Percentiles rank a stretch among this genome's conserved stretches.
Evolutionary conservation across 2,113 vertebrate species (phyloP).

Genomic region (Chiloscyllium plagiosum): DNA sequence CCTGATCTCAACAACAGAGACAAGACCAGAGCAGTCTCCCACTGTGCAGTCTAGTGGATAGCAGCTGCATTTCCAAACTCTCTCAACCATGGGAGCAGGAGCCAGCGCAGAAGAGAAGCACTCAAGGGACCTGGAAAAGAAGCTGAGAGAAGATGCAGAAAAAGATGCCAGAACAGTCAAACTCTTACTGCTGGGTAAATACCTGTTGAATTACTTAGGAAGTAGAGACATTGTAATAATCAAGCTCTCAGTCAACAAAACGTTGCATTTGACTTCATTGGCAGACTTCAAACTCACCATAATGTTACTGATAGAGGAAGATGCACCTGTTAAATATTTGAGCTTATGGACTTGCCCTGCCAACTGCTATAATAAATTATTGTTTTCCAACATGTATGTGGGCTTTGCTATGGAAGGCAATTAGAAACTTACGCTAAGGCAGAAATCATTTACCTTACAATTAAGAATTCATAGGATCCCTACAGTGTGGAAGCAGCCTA

Average conservation of each 20-base stretch:
- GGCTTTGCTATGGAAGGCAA: not conserved
- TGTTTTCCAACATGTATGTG: not conserved
- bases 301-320: not conserved
- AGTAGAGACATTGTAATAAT: not conserved
- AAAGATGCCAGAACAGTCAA: slow-evolving; percentile 93
- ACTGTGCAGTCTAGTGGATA: not conserved
- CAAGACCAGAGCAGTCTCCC: not conserved
- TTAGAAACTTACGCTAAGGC: not conserved
- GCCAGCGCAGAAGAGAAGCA: slow-evolving; percentile 92
- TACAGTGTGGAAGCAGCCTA: too few species aligned
- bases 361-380: slow-evolving; percentile 1
- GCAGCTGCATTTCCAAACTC: slow-evolving; percentile 36
- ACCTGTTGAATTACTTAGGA: slow-evolving; percentile 13
- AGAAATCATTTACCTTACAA: not conserved
- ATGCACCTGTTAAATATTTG: not conserved
- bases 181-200: slow-evolving; percentile 89
- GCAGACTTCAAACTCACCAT: not conserved
- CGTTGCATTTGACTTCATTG: not conserved
- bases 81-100: slow-evolving; percentile 77
- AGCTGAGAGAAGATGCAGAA: slow-evolving; percentile 90
- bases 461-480: not conserved
- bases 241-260: not conserved
- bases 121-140: slow-evolving; percentile 92
- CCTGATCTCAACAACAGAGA: not conserved
- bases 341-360: not conserved